phyloP scores from a whole-genome alignment of 2,888 invertebrate genomes.

The Chironomus tentans region DNA sequence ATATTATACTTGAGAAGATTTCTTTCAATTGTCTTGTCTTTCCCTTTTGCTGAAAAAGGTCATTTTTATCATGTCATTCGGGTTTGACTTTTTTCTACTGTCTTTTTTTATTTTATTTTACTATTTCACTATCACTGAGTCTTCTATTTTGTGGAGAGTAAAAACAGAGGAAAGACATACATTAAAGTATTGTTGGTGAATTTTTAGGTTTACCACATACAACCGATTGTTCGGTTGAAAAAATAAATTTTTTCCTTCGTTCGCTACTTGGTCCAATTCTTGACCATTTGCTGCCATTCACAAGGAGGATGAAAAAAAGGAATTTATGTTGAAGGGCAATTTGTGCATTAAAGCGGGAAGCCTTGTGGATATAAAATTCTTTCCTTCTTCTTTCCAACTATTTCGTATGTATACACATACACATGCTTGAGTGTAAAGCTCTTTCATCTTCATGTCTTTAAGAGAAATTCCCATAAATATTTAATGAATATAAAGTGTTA shows the following conservation, averaged over 20 bases:
- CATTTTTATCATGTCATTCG: slow-evolving; percentile 17
- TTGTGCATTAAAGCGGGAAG: not conserved
- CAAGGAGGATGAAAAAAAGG: not conserved
- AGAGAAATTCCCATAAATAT: not conserved
- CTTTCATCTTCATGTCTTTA: not conserved
- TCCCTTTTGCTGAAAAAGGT: slow-evolving; percentile 13
- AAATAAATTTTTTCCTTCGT: not conserved
- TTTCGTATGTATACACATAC: no score
- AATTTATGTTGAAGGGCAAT: not conserved
- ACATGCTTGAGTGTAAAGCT: no score
- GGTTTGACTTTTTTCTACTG: slow-evolving; percentile 1
- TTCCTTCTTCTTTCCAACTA: not conserved
- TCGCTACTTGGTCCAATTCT: not conserved
- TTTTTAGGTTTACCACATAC: not conserved
- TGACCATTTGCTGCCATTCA: not conserved
- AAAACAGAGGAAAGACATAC: not conserved
- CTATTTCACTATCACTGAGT: not conserved
- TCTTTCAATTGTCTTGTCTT: not conserved
- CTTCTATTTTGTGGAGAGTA: not conserved
- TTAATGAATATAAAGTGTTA: not conserved
- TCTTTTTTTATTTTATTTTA: not conserved
- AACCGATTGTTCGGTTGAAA: not conserved
- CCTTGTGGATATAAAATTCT: not conserved
- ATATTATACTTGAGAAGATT: not conserved
- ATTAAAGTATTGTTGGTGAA: not conserved